Evolutionary conservation across 2,797 vertebrate species (phyloP), one percentile per base, ranked within the genome.

Genomic region (Parauchenoglanis ngamensis): DNA sequence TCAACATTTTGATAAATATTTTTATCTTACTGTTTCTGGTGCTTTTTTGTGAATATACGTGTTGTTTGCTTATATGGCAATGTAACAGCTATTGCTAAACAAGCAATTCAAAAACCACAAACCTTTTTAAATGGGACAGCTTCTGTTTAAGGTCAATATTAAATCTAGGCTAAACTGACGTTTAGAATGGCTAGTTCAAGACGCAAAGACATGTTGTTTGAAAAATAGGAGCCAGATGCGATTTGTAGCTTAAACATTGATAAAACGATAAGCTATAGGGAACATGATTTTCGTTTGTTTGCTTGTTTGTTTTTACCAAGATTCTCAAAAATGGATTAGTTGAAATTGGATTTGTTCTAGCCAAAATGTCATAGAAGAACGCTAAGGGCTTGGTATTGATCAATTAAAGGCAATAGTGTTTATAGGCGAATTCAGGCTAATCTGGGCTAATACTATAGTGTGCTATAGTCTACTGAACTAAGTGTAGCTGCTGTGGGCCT

Each of bases 401-500:
- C 10, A 54, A 31, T 35, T 56, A 35, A 23, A 67, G 81, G 44
- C n/a, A 31, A 5, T n/a, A 31, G 63, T 31, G 63, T 67, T 31
- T 63, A 21, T 21, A n/a, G 40, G 35, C 23, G 13, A 63, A 52
- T 31, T 13, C 17, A 23, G 46, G 46, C 19, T 81, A 40, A 23
- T 40, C 19, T 59, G 1, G 56, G 19, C 12, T 35, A 70, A 56
- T 13, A 54, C 11, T 57, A 19, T 35, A 25, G 46, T 68, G 63
- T 49, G 61, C 17, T 49, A 10, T 31, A 21, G 56, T 44, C 2
- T 61, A 25, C 44, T 82, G 4, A 59, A 46, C 21, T 63, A 49
- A 17, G 59, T 46, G 25, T 13, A 54, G 81, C 40, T 12, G n/a
- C 28, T 70, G 63, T 70, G 70, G 81, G 81, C 81, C 81, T 68